These are phyloP conservation scores for Heliconius nattereri DNA, from an alignment of 1,140 invertebrate genomes.

Conservation along the genomic window DNA sequence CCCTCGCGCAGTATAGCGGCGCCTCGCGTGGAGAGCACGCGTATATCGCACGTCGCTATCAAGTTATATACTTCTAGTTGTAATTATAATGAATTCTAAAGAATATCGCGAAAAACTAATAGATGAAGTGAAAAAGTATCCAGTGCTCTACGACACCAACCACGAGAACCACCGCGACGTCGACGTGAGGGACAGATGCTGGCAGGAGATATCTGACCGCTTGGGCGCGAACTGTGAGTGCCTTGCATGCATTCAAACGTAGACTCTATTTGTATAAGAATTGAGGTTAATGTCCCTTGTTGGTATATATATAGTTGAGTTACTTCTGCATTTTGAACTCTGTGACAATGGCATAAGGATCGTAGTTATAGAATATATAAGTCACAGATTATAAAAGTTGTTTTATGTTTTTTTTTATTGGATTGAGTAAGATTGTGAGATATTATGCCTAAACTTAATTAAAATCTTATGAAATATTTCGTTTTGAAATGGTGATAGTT, in stretches of 20 bases:
- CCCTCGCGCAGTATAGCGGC: slow-evolving; percentile 68
- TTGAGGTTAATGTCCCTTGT: slow-evolving; percentile 35
- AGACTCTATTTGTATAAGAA: background rate
- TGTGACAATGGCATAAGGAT: background rate
- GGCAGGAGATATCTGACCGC: slow-evolving; percentile 68
- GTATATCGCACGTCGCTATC: slow-evolving; percentile 30
- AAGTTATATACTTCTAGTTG: background rate
- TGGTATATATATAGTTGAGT: background rate
- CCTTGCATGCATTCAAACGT: background rate
- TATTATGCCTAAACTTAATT: slow-evolving; percentile 4
- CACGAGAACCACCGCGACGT: slow-evolving; percentile 73
- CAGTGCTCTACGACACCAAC: slow-evolving; percentile 70
- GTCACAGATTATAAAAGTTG: slow-evolving; percentile 6
- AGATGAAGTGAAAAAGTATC: slow-evolving; percentile 73
- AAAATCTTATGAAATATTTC: background rate
- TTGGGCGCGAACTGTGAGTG: slow-evolving; percentile 71
- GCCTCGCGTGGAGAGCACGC: slow-evolving; percentile 59
- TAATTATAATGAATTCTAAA: slow-evolving; percentile 46
- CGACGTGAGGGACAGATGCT: slow-evolving; percentile 67
- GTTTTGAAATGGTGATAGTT: background rate
- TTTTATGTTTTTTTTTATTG: background rate
- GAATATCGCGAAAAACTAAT: slow-evolving; percentile 65
- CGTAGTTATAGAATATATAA: background rate
- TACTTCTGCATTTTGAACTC: background rate
- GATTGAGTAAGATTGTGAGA: background rate